phyloP scores from a whole-genome alignment of 2,888 invertebrate genomes.

The Yponomeuta cagnagella region DNA sequence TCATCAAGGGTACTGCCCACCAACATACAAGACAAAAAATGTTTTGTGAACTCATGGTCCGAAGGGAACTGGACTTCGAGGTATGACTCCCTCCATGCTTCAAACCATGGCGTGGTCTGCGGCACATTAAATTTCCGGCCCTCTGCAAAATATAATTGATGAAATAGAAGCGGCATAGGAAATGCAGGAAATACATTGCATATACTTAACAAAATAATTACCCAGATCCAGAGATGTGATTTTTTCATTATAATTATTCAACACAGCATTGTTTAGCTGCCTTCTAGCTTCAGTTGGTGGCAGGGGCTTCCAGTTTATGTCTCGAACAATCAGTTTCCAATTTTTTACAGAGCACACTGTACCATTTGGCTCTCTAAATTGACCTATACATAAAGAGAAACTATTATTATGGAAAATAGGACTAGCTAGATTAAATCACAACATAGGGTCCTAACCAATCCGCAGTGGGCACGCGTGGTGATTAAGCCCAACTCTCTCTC shows the following conservation, averaged over 20 bases:
- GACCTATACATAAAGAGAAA: constrained; percentile 71
- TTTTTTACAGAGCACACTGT: constrained; percentile 82
- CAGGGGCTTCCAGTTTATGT: constrained; percentile 87
- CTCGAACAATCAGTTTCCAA: constrained; percentile 85
- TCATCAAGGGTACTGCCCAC: constrained; percentile 83
- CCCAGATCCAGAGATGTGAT: constrained; percentile 75
- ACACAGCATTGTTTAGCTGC: constrained; percentile 89
- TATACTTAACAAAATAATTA: constrained; percentile 25
- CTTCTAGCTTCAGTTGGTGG: constrained; percentile 89
- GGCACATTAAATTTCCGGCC: constrained; percentile 81
- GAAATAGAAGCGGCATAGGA: background rate
- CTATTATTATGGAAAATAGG: background rate
- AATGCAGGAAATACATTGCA: background rate
- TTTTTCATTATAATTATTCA: constrained; percentile 72
- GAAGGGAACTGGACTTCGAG: constrained; percentile 90
- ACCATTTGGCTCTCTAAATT: constrained; percentile 89
- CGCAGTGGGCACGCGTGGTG: no score
- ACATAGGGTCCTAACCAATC: no score
- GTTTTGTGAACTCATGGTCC: constrained; percentile 97
- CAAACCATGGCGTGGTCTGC: constrained; percentile 93
- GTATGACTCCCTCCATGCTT: constrained; percentile 95
- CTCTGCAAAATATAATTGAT: constrained; percentile 43
- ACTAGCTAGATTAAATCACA: no score
- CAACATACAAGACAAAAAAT: constrained; percentile 88
- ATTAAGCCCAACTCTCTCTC: no score